Evolutionary conservation across 2,888 invertebrate species (phyloP), one percentile per base, ranked within the genome.

Genomic region (Colletes collaris): DNA sequence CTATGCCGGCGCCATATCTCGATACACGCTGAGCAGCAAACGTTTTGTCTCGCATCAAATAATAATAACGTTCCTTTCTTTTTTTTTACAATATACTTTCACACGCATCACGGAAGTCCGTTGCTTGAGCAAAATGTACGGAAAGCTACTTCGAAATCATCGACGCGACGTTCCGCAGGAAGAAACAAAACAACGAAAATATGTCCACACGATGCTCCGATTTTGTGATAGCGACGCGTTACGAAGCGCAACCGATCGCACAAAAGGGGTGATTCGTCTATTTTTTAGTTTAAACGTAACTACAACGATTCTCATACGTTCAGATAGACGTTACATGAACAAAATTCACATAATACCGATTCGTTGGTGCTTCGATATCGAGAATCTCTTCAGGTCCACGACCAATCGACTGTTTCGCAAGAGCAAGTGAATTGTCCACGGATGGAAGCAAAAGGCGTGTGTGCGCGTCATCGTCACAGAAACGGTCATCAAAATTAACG

Each of bases 141-240:
- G 8, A 46, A 8, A 46, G 10, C 44, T 46, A 50, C 37, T 40
- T 19, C n/a, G 49, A 55, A 56, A 59, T 59, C 13, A 19, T 55
- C 49, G 8, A 40, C 72, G 19, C 27, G 71, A 59, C 49, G 63
- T n/a, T 55, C 35, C 63, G 58, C 69, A 59, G 52, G 35, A 69
- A 52, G 49, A 62, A 56, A 37, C 0, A 11, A 44, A n/a, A 50
- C 52, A n/a, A 13, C 19, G 56, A 27, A 50, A 6, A n/a, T n/a
- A 11, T 13, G 5, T 37, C 19, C 37, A 16, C n/a, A 65, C 72
- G 76, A 67, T 67, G 35, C 52, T 55, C 76, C 66, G 76, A 73
- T 73, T 73, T 73, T 76, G 73, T 66, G 67, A 67, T 62, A 58
- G 49, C 67, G 67, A 73, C 67, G 56, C 73, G 73, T 76, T 40